Evolutionary conservation across 2,888 invertebrate species (phyloP).

Genomic region (Notodonta ziczac): DNA sequence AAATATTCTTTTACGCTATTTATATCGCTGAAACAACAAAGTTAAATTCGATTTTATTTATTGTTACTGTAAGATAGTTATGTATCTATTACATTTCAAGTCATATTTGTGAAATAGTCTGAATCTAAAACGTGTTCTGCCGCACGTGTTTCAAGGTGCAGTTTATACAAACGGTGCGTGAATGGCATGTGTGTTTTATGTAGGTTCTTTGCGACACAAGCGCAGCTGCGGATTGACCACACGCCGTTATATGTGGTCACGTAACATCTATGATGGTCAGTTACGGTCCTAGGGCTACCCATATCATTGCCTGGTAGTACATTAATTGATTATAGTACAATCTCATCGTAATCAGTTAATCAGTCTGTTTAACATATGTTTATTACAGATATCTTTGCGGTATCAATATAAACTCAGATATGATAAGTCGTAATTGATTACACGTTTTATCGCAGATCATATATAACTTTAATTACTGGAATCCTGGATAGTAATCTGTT

Average conservation of each 20-base stretch:
- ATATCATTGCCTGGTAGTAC: constrained; percentile 34
- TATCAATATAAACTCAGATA: constrained; percentile 32
- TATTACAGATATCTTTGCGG: constrained; percentile 28
- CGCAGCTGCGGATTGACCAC: constrained; percentile 68
- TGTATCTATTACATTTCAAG: constrained; percentile 37
- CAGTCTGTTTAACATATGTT: constrained; percentile 34
- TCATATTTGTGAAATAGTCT: constrained; percentile 36
- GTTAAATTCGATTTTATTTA: constrained; percentile 1
- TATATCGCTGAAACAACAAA: constrained; percentile 5
- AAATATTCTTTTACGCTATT: constrained; percentile 8
- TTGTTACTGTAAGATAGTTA: constrained; percentile 28
- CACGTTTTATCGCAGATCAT: constrained; percentile 20
- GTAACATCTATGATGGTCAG: constrained; percentile 30
- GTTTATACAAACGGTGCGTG: constrained; percentile 30
- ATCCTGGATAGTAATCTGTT: constrained; percentile 5
- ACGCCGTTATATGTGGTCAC: constrained; percentile 59
- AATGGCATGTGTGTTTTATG: constrained; percentile 49
- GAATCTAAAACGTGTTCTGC: constrained; percentile 42
- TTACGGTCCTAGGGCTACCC: constrained; percentile 37
- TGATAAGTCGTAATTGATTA: constrained; percentile 18
- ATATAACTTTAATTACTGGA: constrained; percentile 14
- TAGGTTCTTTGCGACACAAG: constrained; percentile 52
- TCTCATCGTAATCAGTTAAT: constrained; percentile 33
- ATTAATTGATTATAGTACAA: constrained; percentile 30
- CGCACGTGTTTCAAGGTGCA: constrained; percentile 44